phyloP scores from a whole-genome alignment of 2,797 vertebrate species.

The Anolis apletophallus region DNA sequence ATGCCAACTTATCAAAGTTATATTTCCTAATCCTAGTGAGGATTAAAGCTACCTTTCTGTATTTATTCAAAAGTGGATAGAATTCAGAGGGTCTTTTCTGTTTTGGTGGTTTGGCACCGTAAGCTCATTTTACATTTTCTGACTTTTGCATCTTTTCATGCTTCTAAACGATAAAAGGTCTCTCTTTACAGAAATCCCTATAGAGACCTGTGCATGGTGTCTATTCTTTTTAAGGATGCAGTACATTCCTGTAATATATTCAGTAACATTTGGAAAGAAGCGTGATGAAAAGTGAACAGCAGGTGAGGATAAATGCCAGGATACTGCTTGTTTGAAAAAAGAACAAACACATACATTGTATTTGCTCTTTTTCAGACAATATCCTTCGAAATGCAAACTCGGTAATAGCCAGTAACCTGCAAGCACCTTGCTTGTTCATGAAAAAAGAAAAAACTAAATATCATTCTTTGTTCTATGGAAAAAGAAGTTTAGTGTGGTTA shows the following conservation, averaged over 20 bases:
- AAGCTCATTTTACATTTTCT: conserved; percentile 32
- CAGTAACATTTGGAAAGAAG: conserved; percentile 9
- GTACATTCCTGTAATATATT: conserved; percentile 21
- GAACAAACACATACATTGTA: too few relatives aligned
- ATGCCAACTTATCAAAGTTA: conserved; percentile 12
- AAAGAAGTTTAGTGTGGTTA: background rate
- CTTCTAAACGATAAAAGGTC: conserved; percentile 16
- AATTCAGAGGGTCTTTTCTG: conserved; percentile 24
- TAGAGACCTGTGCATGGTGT: background rate
- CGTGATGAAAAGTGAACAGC: background rate
- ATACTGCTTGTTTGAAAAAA: too few relatives aligned
- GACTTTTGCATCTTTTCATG: conserved; percentile 25
- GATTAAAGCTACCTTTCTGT: conserved; percentile 31
- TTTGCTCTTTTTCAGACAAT: background rate
- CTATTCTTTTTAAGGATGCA: conserved; percentile 2
- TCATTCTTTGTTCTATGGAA: background rate
- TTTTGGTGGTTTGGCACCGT: conserved; percentile 9
- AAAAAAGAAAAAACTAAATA: background rate
- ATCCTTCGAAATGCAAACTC: background rate
- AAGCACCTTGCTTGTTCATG: background rate
- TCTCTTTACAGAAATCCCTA: conserved; percentile 18
- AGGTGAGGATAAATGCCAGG: conserved; percentile 3
- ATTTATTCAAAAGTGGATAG: background rate
- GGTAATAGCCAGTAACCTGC: background rate
- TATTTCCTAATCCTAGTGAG: conserved; percentile 6